Base-by-base conservation (phyloP, 2,797 vertebrate genomes). In the Botia kubotai region DNA sequence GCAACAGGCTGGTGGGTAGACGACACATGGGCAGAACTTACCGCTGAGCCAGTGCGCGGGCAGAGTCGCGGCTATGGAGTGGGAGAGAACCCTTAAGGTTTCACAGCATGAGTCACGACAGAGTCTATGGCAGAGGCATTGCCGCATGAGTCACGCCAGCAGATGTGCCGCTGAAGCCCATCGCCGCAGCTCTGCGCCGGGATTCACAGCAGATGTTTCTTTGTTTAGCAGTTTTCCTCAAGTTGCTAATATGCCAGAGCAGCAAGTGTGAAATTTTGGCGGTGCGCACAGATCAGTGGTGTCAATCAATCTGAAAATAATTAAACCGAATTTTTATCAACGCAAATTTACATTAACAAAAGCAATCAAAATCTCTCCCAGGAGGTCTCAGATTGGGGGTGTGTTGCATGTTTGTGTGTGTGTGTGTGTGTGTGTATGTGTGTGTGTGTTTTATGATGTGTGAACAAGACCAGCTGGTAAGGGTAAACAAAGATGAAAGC, bases 391-490 rank as follows among this genome's bases (percentile, higher is more conserved):
- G 23, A 72, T 79, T 65, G 39, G 46, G 68, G 48, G 19, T 8
- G 69, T 19, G 29, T 36, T 43, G 23, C 29, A 8, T 74, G 57
- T 63, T 26, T 65, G 74, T 65, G 2, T 52, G 70, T 17, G 39
- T 65, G 57, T 60, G 75, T 66, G 50, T 58, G 53, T 68, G 33
- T 33, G 17, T 67, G n/a, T n/a, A 36, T 68, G 39, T 79, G 75
- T 43, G 26, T 78, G 65, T 70, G 65, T 79, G 80, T 81, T 84
- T 79, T 72, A 82, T 82, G 83, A 66, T 78, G 75, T 79, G 83
- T 79, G 71, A 75, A 79, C 46, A 79, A 65, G 76, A 70, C 57
- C 75, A 84, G 68, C 75, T 84, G 79, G 65, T 65, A 43, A 78
- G 75, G 67, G 73, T 67, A 69, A 80, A 63, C 55, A 68, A 76